Percentiles rank a stretch among this genome's conserved stretches.
These are phyloP conservation scores for Alca torda DNA, from an alignment of 2,797 vertebrate genomes.

Conservation along the genomic window DNA sequence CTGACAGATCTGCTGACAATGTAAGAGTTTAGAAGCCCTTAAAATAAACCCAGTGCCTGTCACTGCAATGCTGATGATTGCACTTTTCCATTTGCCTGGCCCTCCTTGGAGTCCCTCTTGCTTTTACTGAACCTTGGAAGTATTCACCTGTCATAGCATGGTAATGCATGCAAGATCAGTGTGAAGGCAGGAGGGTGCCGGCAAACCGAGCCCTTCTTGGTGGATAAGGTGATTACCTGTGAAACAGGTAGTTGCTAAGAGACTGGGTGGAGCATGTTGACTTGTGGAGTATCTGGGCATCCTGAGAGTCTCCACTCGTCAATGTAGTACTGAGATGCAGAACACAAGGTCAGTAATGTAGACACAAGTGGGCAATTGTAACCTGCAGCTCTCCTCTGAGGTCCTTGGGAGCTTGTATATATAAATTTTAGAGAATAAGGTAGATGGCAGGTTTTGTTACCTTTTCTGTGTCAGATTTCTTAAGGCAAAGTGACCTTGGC, in stretches of 20 bases:
- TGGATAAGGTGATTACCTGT: background rate
- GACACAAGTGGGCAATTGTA: background rate
- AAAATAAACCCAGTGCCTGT: slow-evolving; percentile 11
- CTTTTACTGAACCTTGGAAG: background rate
- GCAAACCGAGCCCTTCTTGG: background rate
- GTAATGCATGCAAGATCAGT: background rate
- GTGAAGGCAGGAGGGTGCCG: background rate
- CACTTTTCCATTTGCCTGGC: background rate
- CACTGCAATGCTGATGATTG: background rate
- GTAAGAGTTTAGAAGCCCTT: slow-evolving; percentile 22
- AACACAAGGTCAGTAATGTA: background rate
- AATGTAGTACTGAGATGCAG: background rate
- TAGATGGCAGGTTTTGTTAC: background rate
- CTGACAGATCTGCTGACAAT: slow-evolving; percentile 30
- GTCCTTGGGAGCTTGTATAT: background rate
- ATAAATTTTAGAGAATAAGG: background rate
- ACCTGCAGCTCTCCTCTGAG: background rate
- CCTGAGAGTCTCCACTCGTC: background rate
- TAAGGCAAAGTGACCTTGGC: background rate
- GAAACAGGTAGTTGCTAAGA: background rate
- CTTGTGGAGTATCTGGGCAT: background rate
- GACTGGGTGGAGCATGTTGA: background rate
- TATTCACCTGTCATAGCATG: background rate
- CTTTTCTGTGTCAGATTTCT: background rate
- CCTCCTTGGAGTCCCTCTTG: background rate